Evolutionary conservation across 2,888 invertebrate species (phyloP).

Genomic region (Cryptocheilus praepositus): DNA sequence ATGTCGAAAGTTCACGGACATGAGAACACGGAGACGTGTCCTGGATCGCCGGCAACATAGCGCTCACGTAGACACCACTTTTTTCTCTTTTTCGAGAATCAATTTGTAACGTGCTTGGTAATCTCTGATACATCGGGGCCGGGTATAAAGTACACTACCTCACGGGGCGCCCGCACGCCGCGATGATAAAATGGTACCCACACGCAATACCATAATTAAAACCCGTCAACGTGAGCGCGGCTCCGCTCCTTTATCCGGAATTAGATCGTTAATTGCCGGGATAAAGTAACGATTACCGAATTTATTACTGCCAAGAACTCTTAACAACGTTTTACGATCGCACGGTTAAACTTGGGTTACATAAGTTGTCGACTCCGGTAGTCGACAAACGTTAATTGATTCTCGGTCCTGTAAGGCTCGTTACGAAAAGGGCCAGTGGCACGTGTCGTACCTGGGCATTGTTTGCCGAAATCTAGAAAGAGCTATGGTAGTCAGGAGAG

Average conservation of each 20-base stretch:
- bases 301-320: constrained; percentile 28
- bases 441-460: background rate
- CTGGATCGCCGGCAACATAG: no score
- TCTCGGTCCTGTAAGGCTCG: background rate
- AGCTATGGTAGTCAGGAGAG: background rate
- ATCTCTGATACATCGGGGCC: constrained; percentile 6
- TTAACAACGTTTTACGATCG: constrained; percentile 3
- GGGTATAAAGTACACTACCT: background rate
- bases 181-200: constrained; percentile 29
- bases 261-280: constrained; percentile 39
- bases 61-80: background rate
- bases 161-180: no score
- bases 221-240: constrained; percentile 17
- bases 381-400: no score
- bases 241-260: constrained; percentile 23
- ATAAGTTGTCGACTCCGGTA: background rate
- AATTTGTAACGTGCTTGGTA: background rate
- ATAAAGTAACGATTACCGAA: constrained; percentile 30
- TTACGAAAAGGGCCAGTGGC: background rate
- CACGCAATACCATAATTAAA: constrained; percentile 46
- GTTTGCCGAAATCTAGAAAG: constrained; percentile 8
- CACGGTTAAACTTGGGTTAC: background rate
- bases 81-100: background rate
- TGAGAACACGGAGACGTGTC: background rate
- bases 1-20: constrained; percentile 9